A percentile compares a stretch with the other conserved stretches of the same genome.
These are phyloP conservation scores for Zonotrichia albicollis DNA, from an alignment of 2,797 vertebrate species.

Conservation along the genomic window DNA sequence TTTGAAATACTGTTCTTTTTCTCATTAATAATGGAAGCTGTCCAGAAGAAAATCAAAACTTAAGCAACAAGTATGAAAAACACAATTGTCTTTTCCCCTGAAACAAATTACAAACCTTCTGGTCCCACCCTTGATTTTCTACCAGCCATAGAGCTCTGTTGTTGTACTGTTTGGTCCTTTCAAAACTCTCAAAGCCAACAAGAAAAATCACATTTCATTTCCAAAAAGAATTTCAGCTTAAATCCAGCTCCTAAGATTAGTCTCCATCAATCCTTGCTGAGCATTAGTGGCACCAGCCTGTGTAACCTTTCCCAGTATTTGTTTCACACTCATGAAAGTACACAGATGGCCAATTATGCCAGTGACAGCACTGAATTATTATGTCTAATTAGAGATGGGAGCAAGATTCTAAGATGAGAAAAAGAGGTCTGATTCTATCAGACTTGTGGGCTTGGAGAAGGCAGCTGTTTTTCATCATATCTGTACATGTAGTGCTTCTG, in stretches of 20 bases:
- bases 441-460: background rate
- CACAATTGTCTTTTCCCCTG: background rate
- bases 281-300: background rate
- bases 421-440: constrained; percentile 13
- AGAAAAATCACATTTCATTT: constrained; percentile 12
- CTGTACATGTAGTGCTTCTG: background rate
- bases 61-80: background rate
- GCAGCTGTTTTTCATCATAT: background rate
- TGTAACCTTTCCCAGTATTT: constrained; percentile 31
- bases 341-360: constrained; percentile 68
- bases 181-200: background rate
- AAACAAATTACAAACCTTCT: constrained; percentile 30
- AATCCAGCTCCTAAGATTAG: background rate
- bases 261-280: background rate
- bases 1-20: background rate
- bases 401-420: constrained; percentile 1
- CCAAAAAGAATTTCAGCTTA: background rate
- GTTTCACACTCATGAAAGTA: constrained; percentile 30
- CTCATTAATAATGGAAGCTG: background rate
- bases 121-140: background rate
- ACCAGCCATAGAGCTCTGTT: background rate
- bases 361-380: constrained; percentile 49
- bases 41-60: constrained; percentile 9
- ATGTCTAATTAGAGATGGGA: constrained; percentile 51
- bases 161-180: background rate